A percentile compares a stretch with the other conserved stretches of the same genome.
Evolutionary conservation across 2,113 vertebrate species (phyloP).

Genomic region (Cephalopholis sonnerati): DNA sequence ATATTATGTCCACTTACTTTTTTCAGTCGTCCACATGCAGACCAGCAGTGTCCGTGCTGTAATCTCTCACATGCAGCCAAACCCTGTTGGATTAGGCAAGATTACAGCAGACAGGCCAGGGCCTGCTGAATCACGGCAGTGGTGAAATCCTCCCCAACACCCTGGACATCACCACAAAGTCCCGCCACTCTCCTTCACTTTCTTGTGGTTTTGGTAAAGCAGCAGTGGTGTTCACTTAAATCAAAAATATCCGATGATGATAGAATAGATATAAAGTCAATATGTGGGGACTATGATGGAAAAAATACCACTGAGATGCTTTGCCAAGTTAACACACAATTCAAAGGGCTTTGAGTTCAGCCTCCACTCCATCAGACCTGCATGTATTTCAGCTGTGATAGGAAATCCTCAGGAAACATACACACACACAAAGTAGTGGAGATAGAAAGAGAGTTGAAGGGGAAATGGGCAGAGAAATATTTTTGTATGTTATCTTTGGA

Average conservation of each 20-base stretch:
- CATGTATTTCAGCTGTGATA: background rate
- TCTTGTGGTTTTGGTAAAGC: constrained; percentile 11
- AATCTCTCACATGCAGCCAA: constrained; percentile 69
- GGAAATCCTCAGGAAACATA: background rate
- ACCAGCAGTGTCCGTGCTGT: constrained; percentile 51
- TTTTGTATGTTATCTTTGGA: background rate
- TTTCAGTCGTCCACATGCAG: background rate
- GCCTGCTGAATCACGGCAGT: constrained; percentile 47
- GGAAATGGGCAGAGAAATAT: background rate
- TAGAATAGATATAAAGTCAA: background rate
- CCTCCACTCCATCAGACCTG: background rate
- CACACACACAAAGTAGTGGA: background rate
- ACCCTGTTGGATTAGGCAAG: constrained; percentile 71
- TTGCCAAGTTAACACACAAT: background rate
- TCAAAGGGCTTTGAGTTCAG: background rate
- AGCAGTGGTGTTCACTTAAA: background rate
- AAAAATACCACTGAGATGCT: background rate
- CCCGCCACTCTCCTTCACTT: constrained; percentile 12
- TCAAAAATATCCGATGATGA: constrained; percentile 1
- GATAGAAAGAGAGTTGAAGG: background rate
- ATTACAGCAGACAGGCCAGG: constrained; percentile 67
- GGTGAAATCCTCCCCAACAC: constrained; percentile 56
- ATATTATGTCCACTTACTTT: constrained; percentile 10
- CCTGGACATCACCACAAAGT: constrained; percentile 34
- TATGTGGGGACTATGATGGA: background rate